Conservation (phyloP, 1,140 invertebrate species). For the Leptopilina boulardi region DNA sequence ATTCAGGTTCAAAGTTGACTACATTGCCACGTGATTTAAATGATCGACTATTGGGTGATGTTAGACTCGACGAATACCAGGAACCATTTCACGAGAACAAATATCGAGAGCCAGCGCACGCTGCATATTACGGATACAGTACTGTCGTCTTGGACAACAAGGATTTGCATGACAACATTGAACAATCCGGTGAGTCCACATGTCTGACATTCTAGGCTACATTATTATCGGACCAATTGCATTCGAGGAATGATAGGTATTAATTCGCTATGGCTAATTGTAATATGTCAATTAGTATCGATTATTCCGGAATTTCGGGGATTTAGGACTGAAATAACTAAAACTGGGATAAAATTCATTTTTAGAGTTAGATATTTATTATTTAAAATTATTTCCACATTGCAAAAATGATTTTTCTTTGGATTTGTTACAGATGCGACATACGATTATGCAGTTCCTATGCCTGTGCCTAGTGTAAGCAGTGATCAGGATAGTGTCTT, state of each 20-base stretch:
- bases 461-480: conserved; percentile 73
- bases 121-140: conserved; percentile 77
- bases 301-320: not conserved
- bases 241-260: not conserved
- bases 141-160: conserved; percentile 77
- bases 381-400: not conserved
- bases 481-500: conserved; percentile 77
- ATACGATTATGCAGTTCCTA: conserved; percentile 77
- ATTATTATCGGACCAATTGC: not conserved
- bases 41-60: conserved; percentile 72
- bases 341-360: too few relatives aligned
- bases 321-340: too few relatives aligned
- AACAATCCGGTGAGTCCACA: conserved; percentile 71
- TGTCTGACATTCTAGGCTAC: not conserved
- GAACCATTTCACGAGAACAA: conserved; percentile 77
- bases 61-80: conserved; percentile 76
- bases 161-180: conserved; percentile 74
- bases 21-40: conserved; percentile 73
- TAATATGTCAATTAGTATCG: conserved; percentile 20
- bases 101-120: conserved; percentile 72
- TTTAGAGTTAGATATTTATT: too few relatives aligned
- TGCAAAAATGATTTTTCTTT: conserved; percentile 44
- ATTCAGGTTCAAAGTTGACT: conserved; percentile 71
- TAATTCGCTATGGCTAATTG: not conserved
- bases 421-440: conserved; percentile 70